These are phyloP conservation scores for Agrypnus murinus DNA, from an alignment of 2,888 invertebrate species.

Conservation along the genomic window DNA sequence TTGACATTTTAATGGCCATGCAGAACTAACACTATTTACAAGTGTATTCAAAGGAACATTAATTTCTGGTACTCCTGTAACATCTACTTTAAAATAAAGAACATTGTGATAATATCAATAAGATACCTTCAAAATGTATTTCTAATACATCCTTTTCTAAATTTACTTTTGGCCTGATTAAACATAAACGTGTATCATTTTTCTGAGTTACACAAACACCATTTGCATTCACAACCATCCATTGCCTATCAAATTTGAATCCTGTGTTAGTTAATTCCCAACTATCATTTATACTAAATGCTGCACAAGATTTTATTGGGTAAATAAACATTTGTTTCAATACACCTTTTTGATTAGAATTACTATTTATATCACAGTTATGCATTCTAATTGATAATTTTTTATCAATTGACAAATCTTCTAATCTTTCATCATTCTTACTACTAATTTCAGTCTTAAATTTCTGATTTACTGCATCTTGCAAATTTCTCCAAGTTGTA, in stretches of 20 bases:
- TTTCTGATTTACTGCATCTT: constrained; percentile 14
- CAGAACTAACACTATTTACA: constrained; percentile 1
- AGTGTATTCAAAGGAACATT: constrained; percentile 25
- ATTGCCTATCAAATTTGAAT: constrained; percentile 90
- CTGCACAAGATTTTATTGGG: constrained; percentile 94
- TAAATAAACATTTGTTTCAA: constrained; percentile 77
- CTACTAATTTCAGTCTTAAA: background rate
- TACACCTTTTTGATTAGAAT: constrained; percentile 51
- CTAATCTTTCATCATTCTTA: background rate
- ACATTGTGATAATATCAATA: background rate
- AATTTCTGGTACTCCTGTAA: constrained; percentile 29
- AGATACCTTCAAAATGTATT: constrained; percentile 76
- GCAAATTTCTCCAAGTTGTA: constrained; percentile 59
- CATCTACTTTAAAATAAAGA: background rate
- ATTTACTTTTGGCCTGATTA: constrained; percentile 83
- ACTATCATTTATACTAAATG: constrained; percentile 77
- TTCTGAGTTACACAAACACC: constrained; percentile 94
- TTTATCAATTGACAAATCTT: background rate
- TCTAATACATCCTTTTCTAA: constrained; percentile 73
- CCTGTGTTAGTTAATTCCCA: constrained; percentile 88
- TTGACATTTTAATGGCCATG: constrained; percentile 72
- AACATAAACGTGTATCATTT: constrained; percentile 84
- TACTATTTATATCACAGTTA: constrained; percentile 11
- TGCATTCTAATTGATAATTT: background rate
- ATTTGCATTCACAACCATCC: constrained; percentile 91